Conservation (phyloP, 2,888 invertebrate species). For the Proisotoma minuta region DNA sequence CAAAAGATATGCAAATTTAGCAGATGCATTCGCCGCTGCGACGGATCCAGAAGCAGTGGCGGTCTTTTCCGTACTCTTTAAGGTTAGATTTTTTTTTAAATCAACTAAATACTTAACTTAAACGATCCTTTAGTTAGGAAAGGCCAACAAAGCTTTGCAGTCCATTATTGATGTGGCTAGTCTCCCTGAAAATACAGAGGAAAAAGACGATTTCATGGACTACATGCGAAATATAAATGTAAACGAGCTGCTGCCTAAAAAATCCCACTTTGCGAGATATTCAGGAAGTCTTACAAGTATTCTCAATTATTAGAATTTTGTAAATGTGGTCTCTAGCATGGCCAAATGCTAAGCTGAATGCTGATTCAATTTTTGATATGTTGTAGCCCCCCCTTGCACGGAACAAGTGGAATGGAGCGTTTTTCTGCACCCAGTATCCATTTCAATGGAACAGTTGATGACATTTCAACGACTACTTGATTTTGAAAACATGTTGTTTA, state of each 20-base stretch:
- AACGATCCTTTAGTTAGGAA: no score
- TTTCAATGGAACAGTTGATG: slow-evolving; percentile 46
- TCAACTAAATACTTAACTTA: not conserved
- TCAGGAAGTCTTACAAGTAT: slow-evolving; percentile 5
- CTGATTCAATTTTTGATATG: no score
- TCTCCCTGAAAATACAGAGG: not conserved
- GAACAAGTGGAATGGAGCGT: slow-evolving; percentile 9
- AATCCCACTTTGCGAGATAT: not conserved
- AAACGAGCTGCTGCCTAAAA: not conserved
- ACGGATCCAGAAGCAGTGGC: not conserved
- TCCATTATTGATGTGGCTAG: not conserved
- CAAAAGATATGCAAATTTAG: slow-evolving; percentile 53
- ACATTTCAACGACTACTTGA: slow-evolving; percentile 52
- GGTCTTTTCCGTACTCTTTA: not conserved
- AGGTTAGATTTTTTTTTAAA: not conserved
- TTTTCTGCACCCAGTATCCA: slow-evolving; percentile 2
- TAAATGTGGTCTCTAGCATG: no score
- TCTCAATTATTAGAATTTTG: no score
- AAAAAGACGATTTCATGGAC: not conserved
- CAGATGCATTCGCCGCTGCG: slow-evolving; percentile 53
- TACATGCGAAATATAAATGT: not conserved
- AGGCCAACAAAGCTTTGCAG: not conserved
- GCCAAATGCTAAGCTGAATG: no score
- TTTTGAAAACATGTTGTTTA: slow-evolving; percentile 50
- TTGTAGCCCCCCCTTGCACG: slow-evolving; percentile 14